Base-by-base conservation (phyloP, 2,888 invertebrate genomes). In the Plutella xylostella region DNA sequence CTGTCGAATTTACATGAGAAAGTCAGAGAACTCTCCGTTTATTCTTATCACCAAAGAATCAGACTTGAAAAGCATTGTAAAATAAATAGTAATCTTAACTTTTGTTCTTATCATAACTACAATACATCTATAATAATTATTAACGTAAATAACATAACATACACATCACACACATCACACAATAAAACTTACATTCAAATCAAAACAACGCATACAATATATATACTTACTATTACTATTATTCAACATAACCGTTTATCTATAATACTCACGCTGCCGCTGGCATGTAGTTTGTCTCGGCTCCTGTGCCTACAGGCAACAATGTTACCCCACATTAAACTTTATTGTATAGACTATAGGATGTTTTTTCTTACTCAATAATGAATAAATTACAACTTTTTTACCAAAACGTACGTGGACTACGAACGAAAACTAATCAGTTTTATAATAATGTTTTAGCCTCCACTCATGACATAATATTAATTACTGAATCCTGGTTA, bases 401-500 rank as follows among this genome's bases (percentile, higher is more conserved):
- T 14, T 37, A 37, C 20, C 37, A 37, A 19, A 37, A 37, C 19
- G 18, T 18, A 3, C 17, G 37, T 12, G 37, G 37, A 11, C 20
- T 37, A 12, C 18, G 37, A 19, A 37, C 37, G 9, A 37, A 37
- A 19, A 19, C 19, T 12, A 9, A 12, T 9, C 11, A 37, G 19
- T 14, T 37, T 12, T 19, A 19, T 37, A 19, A 19, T 12, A 18
- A 17, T 18, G 9, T 37, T 7, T 42, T 42, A 42, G 19, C 30
- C 17, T 42, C n/a, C 12, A 31, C 11, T 20, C 19, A 30, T 18
- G 47, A 47, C 34, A 30, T 45, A 12, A 42, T 48, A 25, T 11
- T 48, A 15, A 22, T 48, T 4, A 47, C 47, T 3, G 47, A 47
- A 21, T 40, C 47, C 5, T 45, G 45, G 42, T 15, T 45, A 5